A percentile compares a stretch with the other conserved stretches of the same genome.
Evolutionary conservation across 2,888 invertebrate genomes (phyloP).

Genomic region (Drosophila limbata): DNA sequence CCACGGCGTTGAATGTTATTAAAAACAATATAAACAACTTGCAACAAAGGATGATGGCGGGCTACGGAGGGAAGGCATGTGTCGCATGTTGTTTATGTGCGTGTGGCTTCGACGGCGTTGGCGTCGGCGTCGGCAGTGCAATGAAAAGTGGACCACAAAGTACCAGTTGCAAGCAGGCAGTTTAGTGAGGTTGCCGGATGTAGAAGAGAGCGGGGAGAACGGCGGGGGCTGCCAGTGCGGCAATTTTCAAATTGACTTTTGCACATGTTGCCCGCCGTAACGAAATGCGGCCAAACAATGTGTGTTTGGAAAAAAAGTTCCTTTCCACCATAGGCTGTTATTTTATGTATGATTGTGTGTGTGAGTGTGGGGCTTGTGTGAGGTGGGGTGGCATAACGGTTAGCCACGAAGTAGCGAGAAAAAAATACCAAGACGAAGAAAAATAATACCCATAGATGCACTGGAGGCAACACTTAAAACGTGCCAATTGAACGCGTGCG

Average conservation of each 20-base stretch:
- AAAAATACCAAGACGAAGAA: constrained; percentile 42
- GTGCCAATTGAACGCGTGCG: constrained; percentile 73
- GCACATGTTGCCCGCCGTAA: constrained; percentile 76
- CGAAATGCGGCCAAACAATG: constrained; percentile 72
- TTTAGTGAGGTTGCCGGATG: constrained; percentile 26
- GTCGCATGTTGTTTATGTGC: constrained; percentile 61
- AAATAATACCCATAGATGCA: constrained; percentile 56
- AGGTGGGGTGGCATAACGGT: constrained; percentile 26
- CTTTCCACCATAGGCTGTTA: constrained; percentile 29
- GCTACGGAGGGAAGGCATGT: not conserved
- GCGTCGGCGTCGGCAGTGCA: constrained; percentile 26
- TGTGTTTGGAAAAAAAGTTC: constrained; percentile 28
- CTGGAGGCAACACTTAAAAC: constrained; percentile 59
- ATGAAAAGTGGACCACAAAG: constrained; percentile 72
- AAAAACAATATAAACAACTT: constrained; percentile 80
- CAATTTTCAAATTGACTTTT: constrained; percentile 81
- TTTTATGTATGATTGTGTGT: constrained; percentile 27
- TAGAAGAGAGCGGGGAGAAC: constrained; percentile 24
- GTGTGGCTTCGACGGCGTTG: constrained; percentile 33
- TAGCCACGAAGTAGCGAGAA: constrained; percentile 51
- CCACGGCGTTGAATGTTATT: constrained; percentile 70
- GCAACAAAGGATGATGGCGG: constrained; percentile 22
- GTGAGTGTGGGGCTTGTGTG: constrained; percentile 11
- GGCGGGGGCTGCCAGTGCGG: constrained; percentile 51
- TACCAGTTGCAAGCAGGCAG: constrained; percentile 61